phyloP scores from a whole-genome alignment of 2,797 vertebrate species.

The Gallinago stenura region DNA sequence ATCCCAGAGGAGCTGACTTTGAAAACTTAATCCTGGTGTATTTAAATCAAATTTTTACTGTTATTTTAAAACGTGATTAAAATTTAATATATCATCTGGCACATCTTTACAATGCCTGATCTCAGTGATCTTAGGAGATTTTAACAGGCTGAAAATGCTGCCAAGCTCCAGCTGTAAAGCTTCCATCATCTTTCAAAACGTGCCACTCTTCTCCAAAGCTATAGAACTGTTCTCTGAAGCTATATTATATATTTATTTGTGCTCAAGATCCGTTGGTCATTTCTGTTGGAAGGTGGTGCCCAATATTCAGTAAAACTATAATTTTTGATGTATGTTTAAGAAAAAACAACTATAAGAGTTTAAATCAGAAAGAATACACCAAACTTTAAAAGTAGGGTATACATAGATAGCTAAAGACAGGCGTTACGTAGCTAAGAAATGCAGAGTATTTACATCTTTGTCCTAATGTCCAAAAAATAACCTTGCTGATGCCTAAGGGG shows the following conservation, averaged over 20 bases:
- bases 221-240: neutral
- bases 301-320: neutral
- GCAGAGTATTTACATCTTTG: neutral
- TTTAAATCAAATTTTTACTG: neutral
- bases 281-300: neutral
- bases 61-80: constrained; percentile 3
- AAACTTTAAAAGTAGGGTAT: neutral
- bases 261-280: neutral
- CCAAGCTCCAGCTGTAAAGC: constrained; percentile 37
- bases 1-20: neutral
- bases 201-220: neutral
- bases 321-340: neutral
- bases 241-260: neutral
- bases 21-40: neutral
- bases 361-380: neutral
- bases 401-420: neutral
- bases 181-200: neutral
- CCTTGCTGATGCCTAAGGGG: neutral
- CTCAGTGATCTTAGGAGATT: neutral
- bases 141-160: neutral
- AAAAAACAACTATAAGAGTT: neutral
- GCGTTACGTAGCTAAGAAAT: neutral
- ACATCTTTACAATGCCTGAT: constrained; percentile 26
- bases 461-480: neutral
- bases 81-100: constrained; percentile 47